Evolutionary conservation across 2,113 vertebrate species (phyloP).

Genomic region (Cepphus grylle): DNA sequence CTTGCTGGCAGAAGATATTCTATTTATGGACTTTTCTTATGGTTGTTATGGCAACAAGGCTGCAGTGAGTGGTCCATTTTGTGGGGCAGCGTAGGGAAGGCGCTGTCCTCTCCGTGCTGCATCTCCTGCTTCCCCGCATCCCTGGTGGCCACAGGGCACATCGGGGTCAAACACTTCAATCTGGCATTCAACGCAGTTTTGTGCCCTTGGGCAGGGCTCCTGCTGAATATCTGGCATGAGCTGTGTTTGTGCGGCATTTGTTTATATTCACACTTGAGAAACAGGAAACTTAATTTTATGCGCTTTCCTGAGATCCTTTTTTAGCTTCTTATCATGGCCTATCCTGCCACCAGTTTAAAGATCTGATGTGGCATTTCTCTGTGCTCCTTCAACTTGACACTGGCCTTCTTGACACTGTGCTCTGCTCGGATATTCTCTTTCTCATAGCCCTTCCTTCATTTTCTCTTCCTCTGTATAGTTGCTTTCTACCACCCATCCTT

Average conservation of each 20-base stretch:
- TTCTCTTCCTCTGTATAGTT: neutral
- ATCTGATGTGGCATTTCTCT: neutral
- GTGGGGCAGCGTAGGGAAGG: neutral
- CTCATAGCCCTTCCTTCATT: neutral
- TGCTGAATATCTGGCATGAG: neutral
- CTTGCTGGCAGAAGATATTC: neutral
- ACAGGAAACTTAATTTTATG: neutral
- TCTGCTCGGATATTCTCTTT: neutral
- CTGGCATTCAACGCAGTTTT: neutral
- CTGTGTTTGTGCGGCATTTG: neutral
- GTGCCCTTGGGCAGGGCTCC: neutral
- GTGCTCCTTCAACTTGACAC: neutral
- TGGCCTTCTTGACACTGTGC: too few relatives aligned
- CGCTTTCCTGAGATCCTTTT: neutral
- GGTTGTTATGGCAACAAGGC: conserved; percentile 44
- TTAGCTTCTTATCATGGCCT: neutral
- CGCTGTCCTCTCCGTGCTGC: accelerated
- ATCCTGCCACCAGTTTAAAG: neutral
- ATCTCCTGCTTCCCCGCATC: neutral
- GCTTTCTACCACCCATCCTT: neutral
- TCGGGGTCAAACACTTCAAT: neutral
- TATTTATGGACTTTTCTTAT: conserved; percentile 32
- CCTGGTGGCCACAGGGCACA: neutral
- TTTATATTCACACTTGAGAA: neutral
- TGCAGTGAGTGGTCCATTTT: neutral